Base-by-base conservation (phyloP, 2,797 vertebrate species). In the Sebastes nivosus region DNA sequence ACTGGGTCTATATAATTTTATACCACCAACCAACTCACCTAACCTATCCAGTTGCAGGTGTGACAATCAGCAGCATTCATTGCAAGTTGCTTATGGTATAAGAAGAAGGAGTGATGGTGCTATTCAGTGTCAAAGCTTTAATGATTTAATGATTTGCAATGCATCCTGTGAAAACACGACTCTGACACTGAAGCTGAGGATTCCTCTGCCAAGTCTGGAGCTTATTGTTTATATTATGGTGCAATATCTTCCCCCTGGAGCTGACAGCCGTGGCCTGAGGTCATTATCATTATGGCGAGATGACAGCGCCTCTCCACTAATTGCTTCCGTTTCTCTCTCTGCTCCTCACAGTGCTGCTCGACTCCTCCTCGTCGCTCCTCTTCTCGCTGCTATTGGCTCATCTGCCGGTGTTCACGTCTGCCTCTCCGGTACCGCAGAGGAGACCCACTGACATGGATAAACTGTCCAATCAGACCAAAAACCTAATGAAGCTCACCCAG, bases 391-490 rank as follows among this genome's bases (percentile, higher is more conserved):
- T 96, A 83, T 91, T 96, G 95, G 95, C 95, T 55, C 96, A 96
- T 77, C 92, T 96, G 85, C 93, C 95, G 3, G 87, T 96, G 36
- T 93, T 96, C 89, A 93, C 95, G 29, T 93, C 88, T 52, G 93
- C 94, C 57, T 86, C 93, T 42, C 95, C 95, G 16, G 86, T 93
- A 22, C 93, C 93, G 12, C 90, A 84, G 22, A 87, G 94, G 85
- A 87, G 93, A 67, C 58, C 88, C 71, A 92, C 60, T 32, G 96
- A 96, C 76, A 92, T 96, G 89, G 96, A 96, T 86, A 95, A 91
- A 89, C 90, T 96, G 89, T 95, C 94, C 91, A 96, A 96, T 91
- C 96, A 96, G 91, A 96, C 95, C 77, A 95, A 90, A 76, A 94
- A 96, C 83, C 93, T 96, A 68, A 94, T 96, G 87, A 96, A 94